Conservation (phyloP, 1,140 invertebrate genomes). For the Anoplophora glabripennis region DNA sequence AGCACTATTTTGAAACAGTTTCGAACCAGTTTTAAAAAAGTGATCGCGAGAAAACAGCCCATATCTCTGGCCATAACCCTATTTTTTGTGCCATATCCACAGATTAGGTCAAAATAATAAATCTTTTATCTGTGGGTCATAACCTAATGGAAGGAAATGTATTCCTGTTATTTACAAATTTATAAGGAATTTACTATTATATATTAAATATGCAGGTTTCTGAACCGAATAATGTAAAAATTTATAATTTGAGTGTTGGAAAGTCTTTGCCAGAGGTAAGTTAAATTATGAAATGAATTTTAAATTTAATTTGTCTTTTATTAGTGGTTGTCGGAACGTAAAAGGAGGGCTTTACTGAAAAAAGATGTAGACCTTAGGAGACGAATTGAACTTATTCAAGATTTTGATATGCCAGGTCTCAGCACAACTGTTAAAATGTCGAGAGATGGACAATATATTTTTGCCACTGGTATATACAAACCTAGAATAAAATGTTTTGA, state of each 20-base stretch:
- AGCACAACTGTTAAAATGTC: conserved; percentile 83
- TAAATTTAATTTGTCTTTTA: conserved; percentile 40
- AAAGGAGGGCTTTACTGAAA: conserved; percentile 79
- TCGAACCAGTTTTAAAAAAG: too few relatives aligned
- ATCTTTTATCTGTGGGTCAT: too few relatives aligned
- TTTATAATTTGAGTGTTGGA: conserved; percentile 95
- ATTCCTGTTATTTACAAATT: too few relatives aligned
- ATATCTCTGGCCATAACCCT: too few relatives aligned
- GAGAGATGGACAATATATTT: conserved; percentile 89
- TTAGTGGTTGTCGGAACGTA: conserved; percentile 91
- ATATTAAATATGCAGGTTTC: conserved; percentile 70
- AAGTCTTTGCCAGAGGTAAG: conserved; percentile 95
- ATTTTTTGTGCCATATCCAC: too few relatives aligned
- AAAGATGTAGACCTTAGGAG: conserved; percentile 88
- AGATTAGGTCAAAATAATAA: too few relatives aligned
- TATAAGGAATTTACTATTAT: too few relatives aligned
- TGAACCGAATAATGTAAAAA: conserved; percentile 92
- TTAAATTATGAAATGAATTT: conserved; percentile 26
- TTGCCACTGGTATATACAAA: conserved; percentile 95
- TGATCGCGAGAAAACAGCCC: too few relatives aligned
- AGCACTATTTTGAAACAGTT: too few relatives aligned
- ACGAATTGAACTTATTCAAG: conserved; percentile 95
- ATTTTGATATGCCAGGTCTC: conserved; percentile 97
- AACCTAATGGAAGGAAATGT: too few relatives aligned
- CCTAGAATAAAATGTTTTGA: conserved; percentile 95